Evolutionary conservation across 2,888 invertebrate genomes (phyloP).

Genomic region (Tyria jacobaeae): DNA sequence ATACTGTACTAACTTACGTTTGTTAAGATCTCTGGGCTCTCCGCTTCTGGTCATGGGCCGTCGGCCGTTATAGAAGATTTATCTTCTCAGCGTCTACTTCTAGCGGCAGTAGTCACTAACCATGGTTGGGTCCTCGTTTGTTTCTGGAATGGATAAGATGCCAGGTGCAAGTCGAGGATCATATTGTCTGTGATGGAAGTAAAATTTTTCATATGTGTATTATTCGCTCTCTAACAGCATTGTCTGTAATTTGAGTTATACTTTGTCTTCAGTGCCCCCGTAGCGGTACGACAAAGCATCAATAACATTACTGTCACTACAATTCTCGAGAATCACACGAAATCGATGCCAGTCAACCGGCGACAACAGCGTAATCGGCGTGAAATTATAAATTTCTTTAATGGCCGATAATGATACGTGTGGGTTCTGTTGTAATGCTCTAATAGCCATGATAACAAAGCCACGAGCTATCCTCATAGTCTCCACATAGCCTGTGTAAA

Average conservation of each 20-base stretch:
- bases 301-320: slow-evolving; percentile 7
- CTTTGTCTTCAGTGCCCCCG: neutral
- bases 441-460: slow-evolving; percentile 35
- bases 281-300: slow-evolving; percentile 4
- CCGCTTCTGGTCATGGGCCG: too few species aligned
- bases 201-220: neutral
- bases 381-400: slow-evolving; percentile 62
- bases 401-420: slow-evolving; percentile 52
- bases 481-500: too few species aligned
- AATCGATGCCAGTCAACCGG: slow-evolving; percentile 20
- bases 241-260: neutral
- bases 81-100: too few species aligned
- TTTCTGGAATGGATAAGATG: too few species aligned
- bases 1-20: too few species aligned
- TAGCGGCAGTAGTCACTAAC: too few species aligned
- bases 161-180: too few species aligned
- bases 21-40: too few species aligned
- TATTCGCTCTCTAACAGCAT: neutral
- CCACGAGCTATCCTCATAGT: neutral
- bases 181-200: neutral
- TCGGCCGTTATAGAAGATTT: too few species aligned
- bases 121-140: too few species aligned
- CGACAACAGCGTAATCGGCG: slow-evolving; percentile 38
- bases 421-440: slow-evolving; percentile 42
- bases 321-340: slow-evolving; percentile 5